Evolutionary conservation across 2,797 vertebrate genomes (phyloP), one percentile per base, ranked within the genome.

Genomic region (Leptatherina wallacei): DNA sequence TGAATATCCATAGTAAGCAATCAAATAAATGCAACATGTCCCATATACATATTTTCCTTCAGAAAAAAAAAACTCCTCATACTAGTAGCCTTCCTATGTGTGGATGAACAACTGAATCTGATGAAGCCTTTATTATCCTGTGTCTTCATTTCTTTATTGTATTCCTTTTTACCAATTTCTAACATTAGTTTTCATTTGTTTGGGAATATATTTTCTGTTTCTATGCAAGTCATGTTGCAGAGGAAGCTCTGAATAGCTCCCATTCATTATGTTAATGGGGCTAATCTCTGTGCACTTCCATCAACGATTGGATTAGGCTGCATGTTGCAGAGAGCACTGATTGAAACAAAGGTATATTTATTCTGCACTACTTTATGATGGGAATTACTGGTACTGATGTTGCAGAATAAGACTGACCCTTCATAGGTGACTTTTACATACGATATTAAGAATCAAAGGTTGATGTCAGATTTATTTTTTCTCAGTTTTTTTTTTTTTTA

Each of bases 261-360:
- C 59, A 75, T 73, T 85, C 13, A 27, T 81, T 83, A 69, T 69
- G 44, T 60, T 88, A 90, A 83, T 12, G 5, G 78, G 66, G 60
- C 49, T 86, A 81, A 84, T 80, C 80, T 71, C 78, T 65, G 47
- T 58, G 32, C 73, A 77, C 73, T 83, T 84, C 73, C 73, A 79
- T 83, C 75, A 75, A 52, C 30, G 75, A 82, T 86, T 87, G 72
- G 85, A 85, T 87, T 89, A 85, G 22, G 2, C 64, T 22, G 70
- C 35, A 61, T 11, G 49, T 71, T 76, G 52, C 71, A 79, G 47
- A 72, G 68, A 72, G 38, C 61, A 58, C 60, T 44, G 71, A 72
- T 51, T 72, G 55, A 67, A 71, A 76, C 52, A 16, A 42, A 32
- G 54, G 20, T 60, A 5, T 38, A 55, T 71, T 64, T 70, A 57